Base-by-base conservation (phyloP, 2,888 invertebrate species). In the Hemistola chrysoprasaria region DNA sequence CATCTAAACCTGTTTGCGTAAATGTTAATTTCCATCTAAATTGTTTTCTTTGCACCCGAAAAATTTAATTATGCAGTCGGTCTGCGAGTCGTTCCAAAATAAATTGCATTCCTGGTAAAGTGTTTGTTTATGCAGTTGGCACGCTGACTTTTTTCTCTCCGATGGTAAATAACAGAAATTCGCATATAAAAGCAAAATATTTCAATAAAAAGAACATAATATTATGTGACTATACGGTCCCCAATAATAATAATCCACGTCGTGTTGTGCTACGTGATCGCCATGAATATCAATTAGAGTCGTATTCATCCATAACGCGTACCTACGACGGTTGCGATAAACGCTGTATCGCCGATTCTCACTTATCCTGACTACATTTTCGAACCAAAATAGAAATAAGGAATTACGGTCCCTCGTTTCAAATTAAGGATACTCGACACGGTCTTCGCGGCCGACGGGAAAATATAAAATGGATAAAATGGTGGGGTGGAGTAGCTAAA, bases 381-480 rank as follows among this genome's bases (percentile, higher is more conserved):
- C 24, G 11, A 29, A 38, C n/a, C 27, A 9, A 38, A 39, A 30
- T 25, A 34, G 28, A 31, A 28, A 40, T 39, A 42, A 22, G 22
- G 6, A 16, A 11, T 22, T 16, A 6, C 22, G 20, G 38, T 34
- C 42, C 57, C 59, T 60, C 53, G 47, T 62, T 55, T 62, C 43
- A 69, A 74, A 76, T 74, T 66, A 73, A 72, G 67, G 75, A 69
- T 71, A 76, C 71, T 61, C 53, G 52, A 48, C 51, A 60, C 51
- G 56, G 71, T 66, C 54, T 63, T 61, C 58, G 61, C 51, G 57
- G 58, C 51, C 52, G 53, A 68, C n/a, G 57, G 60, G 62, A 66
- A 75, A 77, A 78, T 73, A 75, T 73, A 74, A 76, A 78, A 73
- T 60, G 70, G 63, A 74, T 74, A 75, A 79, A 77, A 67, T 66